These are phyloP conservation scores for Tragelaphus imberbis DNA, from an alignment of 2,113 vertebrate species.

Conservation along the genomic window DNA sequence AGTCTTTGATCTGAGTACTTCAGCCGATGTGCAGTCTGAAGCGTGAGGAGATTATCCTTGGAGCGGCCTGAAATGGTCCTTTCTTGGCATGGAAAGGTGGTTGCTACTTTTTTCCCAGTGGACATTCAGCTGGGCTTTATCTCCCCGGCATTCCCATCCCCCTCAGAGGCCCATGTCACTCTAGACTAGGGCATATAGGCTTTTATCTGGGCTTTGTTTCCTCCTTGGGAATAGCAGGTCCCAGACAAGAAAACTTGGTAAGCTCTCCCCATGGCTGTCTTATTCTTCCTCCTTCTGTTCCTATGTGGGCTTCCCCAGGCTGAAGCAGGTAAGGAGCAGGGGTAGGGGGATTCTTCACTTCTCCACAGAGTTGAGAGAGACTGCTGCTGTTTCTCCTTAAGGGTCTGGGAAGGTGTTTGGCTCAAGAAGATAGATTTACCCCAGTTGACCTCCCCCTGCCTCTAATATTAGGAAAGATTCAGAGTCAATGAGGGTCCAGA, in stretches of 20 bases:
- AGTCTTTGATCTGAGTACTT: background rate
- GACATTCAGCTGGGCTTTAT: conserved; percentile 21
- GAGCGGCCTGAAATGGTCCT: background rate
- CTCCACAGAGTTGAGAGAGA: background rate
- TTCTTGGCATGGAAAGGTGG: background rate
- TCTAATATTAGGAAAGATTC: background rate
- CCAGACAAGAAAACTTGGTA: background rate
- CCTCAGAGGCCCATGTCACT: background rate
- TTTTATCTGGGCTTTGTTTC: conserved; percentile 59
- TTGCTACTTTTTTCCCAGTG: background rate
- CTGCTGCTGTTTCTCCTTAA: background rate
- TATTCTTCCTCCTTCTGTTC: conserved; percentile 27
- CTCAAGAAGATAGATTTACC: background rate
- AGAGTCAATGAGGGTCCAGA: background rate
- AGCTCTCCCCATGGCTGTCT: conserved; percentile 39
- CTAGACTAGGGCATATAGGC: background rate
- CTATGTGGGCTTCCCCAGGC: background rate
- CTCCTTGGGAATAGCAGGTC: background rate
- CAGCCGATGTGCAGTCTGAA: background rate
- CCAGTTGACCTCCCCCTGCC: background rate
- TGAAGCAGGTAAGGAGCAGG: conserved; percentile 47
- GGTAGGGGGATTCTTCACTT: background rate
- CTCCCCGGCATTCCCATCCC: background rate
- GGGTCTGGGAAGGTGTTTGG: background rate
- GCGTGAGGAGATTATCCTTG: background rate